Evolutionary conservation across 2,113 vertebrate genomes (phyloP), one percentile per base, ranked within the genome.

Genomic region (Lasiurus borealis): DNA sequence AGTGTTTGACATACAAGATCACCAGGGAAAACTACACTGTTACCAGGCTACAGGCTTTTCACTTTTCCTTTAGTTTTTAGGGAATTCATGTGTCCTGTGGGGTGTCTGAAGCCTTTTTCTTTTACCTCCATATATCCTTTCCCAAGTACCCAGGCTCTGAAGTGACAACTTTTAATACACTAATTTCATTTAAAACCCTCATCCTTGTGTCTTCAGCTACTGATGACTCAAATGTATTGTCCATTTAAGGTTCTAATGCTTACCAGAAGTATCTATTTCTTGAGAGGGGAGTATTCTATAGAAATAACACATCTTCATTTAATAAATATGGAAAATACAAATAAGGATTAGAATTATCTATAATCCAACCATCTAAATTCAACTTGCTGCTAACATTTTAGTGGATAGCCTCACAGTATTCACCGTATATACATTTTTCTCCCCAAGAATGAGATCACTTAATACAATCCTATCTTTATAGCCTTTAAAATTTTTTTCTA

Each of bases 241-340:
- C 82, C 64, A 44, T 36, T 31, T 88, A 75, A 71, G 64, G 77
- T 40, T 66, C 12, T 57, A 2, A 21, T 23, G 72, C 76, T 68
- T 11, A 46, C 3, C 18, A 64, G 25, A 50, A 78, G 21, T 23
- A 66, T 77, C 23, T 62, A 21, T 29, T 82, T 86, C 50, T 95
- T 80, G 15, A 34, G 34, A n/a, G 4, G 46, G 25, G 19, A 31
- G 29, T n/a, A 19, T 23, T 75, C 40, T 3, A 7, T 54, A 81
- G 31, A 68, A 48, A 11, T 40, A 80, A 48, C 9, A 59, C 29
- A 8, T 73, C 57, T 54, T 69, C 31, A 16, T 57, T 88, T 84
- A 27, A 14, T 57, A 90, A 92, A 83, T 92, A n/a, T 50, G 48
- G 77, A 73, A 85, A 88, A 85, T 76, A 71, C 3, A 90, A 59